Evolutionary conservation across 2,888 invertebrate genomes (phyloP).

Genomic region (Tanytarsus gracilentus): DNA sequence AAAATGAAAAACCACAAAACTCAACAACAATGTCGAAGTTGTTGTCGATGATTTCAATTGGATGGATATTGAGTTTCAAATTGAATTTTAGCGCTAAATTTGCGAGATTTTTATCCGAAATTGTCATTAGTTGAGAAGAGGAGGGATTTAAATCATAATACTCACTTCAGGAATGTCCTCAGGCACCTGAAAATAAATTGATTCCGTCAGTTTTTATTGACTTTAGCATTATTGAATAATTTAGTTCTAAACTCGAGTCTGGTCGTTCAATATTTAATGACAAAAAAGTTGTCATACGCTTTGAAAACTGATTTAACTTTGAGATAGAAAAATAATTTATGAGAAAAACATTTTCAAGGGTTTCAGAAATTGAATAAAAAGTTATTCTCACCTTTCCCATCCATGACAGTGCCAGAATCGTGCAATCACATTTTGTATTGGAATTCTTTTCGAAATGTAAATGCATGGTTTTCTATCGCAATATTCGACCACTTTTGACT

Average conservation of each 20-base stretch:
- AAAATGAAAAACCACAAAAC: background rate
- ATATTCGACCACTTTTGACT: background rate
- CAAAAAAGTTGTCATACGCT: no score
- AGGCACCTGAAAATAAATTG: slow-evolving; percentile 52
- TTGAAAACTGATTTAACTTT: no score
- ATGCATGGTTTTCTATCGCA: slow-evolving; percentile 57
- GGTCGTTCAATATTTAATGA: no score
- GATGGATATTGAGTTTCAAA: slow-evolving; percentile 10
- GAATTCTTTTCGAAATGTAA: slow-evolving; percentile 90
- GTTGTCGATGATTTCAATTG: background rate
- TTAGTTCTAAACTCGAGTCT: no score
- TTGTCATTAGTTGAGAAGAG: background rate
- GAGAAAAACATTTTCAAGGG: no score
- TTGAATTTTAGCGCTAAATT: no score
- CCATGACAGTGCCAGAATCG: slow-evolving; percentile 90
- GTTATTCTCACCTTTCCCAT: slow-evolving; percentile 66
- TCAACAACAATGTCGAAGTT: background rate
- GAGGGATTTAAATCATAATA: slow-evolving; percentile 24
- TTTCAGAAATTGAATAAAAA: background rate
- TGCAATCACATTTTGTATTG: slow-evolving; percentile 91
- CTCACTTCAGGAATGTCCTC: slow-evolving; percentile 87
- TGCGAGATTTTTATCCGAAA: no score
- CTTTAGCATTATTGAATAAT: no score
- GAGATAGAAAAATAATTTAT: no score
- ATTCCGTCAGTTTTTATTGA: no score